Percentiles rank a stretch among this genome's conserved stretches.
Evolutionary conservation across 92 coral and sea anemone genomes (phyloP).

Genomic region (Porites divaricata): DNA sequence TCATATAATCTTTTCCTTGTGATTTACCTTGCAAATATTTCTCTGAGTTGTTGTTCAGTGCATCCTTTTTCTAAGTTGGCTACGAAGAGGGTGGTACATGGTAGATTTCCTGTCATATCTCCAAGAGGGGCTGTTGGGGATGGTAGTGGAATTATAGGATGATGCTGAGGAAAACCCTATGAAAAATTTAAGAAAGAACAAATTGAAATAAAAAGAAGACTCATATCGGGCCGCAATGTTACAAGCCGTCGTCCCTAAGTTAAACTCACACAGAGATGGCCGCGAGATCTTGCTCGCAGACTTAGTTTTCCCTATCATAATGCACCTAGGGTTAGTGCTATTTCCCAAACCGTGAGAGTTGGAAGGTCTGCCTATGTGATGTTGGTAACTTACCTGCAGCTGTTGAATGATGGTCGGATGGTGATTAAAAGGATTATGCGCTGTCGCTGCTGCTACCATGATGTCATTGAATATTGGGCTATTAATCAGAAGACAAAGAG

Average conservation of each 20-base stretch:
- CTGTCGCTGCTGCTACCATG: constrained; percentile 87
- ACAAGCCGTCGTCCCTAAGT: too few relatives aligned
- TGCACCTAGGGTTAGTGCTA: too few relatives aligned
- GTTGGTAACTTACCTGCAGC: constrained; percentile 66
- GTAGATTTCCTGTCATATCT: constrained; percentile 66
- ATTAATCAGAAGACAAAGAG: background rate
- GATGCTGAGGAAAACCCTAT: constrained; percentile 62
- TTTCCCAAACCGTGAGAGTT: too few relatives aligned
- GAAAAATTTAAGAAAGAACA: background rate
- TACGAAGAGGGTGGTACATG: constrained; percentile 89
- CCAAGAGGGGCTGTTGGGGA: constrained; percentile 72
- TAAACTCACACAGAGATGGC: too few relatives aligned
- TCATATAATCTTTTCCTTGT: background rate
- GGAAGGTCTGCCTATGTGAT: too few relatives aligned
- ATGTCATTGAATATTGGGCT: constrained; percentile 87
- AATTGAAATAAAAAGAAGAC: background rate
- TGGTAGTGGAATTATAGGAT: constrained; percentile 65
- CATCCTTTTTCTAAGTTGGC: constrained; percentile 96
- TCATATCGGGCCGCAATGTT: background rate
- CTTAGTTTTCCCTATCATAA: too few relatives aligned
- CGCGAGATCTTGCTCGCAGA: too few relatives aligned
- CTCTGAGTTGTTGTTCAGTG: constrained; percentile 80
- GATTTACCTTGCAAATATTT: constrained; percentile 81
- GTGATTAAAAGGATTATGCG: constrained; percentile 85
- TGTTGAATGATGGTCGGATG: constrained; percentile 81